Conservation (phyloP, 1,140 invertebrate species). For the Babylonia areolata region DNA sequence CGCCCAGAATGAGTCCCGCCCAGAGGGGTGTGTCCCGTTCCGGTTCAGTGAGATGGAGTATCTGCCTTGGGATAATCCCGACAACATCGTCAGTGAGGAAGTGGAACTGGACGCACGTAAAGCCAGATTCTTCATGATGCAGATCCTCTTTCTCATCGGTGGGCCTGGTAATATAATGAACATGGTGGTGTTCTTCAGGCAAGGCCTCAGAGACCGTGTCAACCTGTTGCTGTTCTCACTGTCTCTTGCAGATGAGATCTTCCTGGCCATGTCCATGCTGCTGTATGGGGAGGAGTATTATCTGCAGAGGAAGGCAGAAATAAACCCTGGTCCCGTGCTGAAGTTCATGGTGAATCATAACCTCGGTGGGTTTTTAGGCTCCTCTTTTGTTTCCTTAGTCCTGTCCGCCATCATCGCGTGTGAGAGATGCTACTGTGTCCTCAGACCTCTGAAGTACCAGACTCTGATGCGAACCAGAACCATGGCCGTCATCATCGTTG, state of each 20-base stretch:
- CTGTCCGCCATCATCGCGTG: no score
- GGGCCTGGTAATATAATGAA: no score
- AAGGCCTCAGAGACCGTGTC: no score
- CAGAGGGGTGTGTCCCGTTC: neutral
- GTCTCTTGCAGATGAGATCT: neutral
- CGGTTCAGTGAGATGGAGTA: neutral
- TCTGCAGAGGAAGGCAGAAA: neutral
- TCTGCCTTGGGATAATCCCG: neutral
- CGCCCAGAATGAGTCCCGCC: no score
- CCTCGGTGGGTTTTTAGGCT: neutral
- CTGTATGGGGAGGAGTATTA: neutral
- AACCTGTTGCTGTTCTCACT: no score
- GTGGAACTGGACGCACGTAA: neutral
- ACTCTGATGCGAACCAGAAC: no score
- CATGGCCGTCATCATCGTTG: slow-evolving; percentile 12
- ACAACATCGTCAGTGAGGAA: neutral
- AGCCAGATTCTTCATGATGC: neutral
- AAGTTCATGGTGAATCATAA: neutral
- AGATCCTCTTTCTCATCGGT: no score
- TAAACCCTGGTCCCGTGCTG: neutral
- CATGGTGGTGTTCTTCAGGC: no score
- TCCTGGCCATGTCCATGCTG: no score
- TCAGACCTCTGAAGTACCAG: no score
- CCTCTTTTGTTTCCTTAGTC: no score
- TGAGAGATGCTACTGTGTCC: no score